phyloP scores from a whole-genome alignment of 64 coral and sea anemone genomes.

The Platygyra sinensis region DNA sequence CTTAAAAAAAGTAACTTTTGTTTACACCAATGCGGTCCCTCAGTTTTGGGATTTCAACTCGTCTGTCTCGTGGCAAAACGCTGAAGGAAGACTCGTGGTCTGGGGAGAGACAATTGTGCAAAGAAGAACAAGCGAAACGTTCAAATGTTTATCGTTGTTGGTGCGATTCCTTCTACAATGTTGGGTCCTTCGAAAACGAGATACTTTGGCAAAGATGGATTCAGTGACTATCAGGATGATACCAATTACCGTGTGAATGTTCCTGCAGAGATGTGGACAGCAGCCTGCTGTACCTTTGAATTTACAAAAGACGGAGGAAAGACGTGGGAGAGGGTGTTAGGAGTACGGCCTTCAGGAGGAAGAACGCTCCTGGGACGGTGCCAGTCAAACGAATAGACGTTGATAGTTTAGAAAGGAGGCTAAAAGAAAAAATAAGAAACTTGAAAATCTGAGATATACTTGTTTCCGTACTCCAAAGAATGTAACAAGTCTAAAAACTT shows the following conservation, averaged over 20 bases:
- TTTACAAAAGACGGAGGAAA: not conserved
- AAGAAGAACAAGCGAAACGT: no score
- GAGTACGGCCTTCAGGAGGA: no score
- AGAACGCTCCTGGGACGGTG: no score
- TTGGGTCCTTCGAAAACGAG: not conserved
- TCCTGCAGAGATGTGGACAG: constrained; percentile 18
- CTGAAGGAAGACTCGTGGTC: not conserved
- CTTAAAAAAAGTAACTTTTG: not conserved
- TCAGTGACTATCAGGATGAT: constrained; percentile 3
- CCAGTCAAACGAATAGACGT: no score
- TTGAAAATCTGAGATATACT: no score
- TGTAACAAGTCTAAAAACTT: no score
- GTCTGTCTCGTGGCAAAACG: not conserved
- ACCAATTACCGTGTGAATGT: constrained; percentile 14
- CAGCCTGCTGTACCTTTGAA: constrained; percentile 13
- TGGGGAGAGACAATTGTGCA: no score
- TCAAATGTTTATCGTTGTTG: no score
- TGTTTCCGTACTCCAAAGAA: no score
- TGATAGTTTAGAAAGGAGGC: no score
- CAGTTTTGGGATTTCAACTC: constrained; percentile 18
- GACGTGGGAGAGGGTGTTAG: not conserved
- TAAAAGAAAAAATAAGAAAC: no score
- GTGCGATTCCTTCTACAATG: not conserved
- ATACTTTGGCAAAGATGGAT: constrained; percentile 12
- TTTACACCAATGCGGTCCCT: constrained; percentile 16